Percentiles rank a stretch among this genome's conserved stretches.
phyloP scores from a whole-genome alignment of 2,797 vertebrate species.

The Parambassis ranga region DNA sequence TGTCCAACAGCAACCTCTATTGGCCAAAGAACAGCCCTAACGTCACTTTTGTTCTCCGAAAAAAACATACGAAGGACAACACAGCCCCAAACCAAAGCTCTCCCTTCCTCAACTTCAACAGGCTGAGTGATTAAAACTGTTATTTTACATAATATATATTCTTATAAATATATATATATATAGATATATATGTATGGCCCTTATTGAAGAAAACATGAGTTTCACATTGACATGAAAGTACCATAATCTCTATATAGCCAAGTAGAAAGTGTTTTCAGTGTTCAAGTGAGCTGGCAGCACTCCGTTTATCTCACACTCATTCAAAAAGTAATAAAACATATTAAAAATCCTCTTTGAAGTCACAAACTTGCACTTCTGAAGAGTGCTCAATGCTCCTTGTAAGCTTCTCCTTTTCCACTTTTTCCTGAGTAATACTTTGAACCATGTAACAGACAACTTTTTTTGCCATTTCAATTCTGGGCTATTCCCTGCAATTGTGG shows the following conservation, averaged over 20 bases:
- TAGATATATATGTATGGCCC: slow-evolving; percentile 80
- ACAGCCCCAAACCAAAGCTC: slow-evolving; percentile 33
- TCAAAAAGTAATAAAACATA: slow-evolving; percentile 74
- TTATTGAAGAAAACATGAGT: slow-evolving; percentile 81
- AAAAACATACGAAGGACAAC: slow-evolving; percentile 56
- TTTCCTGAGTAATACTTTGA: slow-evolving; percentile 88
- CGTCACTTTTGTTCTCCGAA: slow-evolving; percentile 56
- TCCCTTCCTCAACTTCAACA: slow-evolving; percentile 59
- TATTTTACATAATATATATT: slow-evolving; percentile 78
- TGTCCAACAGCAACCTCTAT: slow-evolving; percentile 75
- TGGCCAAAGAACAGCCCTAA: slow-evolving; percentile 64
- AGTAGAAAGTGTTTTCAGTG: slow-evolving; percentile 87
- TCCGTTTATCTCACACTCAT: slow-evolving; percentile 73
- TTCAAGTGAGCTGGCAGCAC: slow-evolving; percentile 82
- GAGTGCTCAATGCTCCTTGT: slow-evolving; percentile 67
- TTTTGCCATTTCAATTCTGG: slow-evolving; percentile 90
- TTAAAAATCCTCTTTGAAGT: slow-evolving; percentile 67
- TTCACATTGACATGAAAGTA: slow-evolving; percentile 85
- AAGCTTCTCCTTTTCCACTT: slow-evolving; percentile 71
- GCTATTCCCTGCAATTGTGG: slow-evolving; percentile 90
- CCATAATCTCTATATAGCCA: slow-evolving; percentile 86
- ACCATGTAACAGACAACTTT: slow-evolving; percentile 82
- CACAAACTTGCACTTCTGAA: slow-evolving; percentile 66
- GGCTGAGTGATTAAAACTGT: slow-evolving; percentile 73
- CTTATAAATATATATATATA: slow-evolving; percentile 76